These are phyloP conservation scores for Rhyacophila brunnea DNA, from an alignment of 1,140 invertebrate species.

Conservation along the genomic window DNA sequence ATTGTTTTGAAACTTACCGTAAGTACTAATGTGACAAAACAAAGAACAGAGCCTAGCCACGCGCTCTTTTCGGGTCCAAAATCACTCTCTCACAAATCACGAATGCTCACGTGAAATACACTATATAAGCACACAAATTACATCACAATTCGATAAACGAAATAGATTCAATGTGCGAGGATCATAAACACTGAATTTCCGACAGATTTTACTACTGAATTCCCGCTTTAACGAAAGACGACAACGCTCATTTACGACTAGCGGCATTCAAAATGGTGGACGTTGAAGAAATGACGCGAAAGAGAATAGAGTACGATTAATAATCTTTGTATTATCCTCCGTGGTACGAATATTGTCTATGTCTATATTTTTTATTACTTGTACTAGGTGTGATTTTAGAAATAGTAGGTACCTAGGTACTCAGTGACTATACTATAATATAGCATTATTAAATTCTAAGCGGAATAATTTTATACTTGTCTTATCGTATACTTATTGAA, in stretches of 20 bases:
- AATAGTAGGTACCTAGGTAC: too few species aligned
- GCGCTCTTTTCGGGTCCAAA: constrained; percentile 24
- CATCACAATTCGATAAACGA: constrained; percentile 8
- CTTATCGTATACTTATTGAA: too few species aligned
- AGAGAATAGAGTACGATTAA: constrained; percentile 24
- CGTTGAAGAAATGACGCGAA: constrained; percentile 52
- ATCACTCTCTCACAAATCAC: constrained; percentile 26
- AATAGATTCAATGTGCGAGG: not conserved
- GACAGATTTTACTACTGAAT: constrained; percentile 17
- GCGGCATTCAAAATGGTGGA: constrained; percentile 57
- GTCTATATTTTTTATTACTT: too few species aligned
- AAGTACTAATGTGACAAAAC: constrained; percentile 24
- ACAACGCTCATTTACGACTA: constrained; percentile 42
- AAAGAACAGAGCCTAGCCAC: constrained; percentile 27
- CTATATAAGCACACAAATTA: constrained; percentile 11
- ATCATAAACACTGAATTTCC: constrained; percentile 16
- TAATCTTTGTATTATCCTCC: constrained; percentile 4
- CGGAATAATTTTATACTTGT: too few species aligned
- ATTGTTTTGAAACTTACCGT: constrained; percentile 26
- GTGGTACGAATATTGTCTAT: too few species aligned
- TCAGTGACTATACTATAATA: too few species aligned
- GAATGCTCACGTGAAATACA: constrained; percentile 25
- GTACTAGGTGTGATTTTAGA: too few species aligned
- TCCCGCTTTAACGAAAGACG: constrained; percentile 25
- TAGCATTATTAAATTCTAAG: too few species aligned